A percentile compares a stretch with the other conserved stretches of the same genome.
Conservation (phyloP, 2,797 vertebrate genomes). For the Naso thynnoides region DNA sequence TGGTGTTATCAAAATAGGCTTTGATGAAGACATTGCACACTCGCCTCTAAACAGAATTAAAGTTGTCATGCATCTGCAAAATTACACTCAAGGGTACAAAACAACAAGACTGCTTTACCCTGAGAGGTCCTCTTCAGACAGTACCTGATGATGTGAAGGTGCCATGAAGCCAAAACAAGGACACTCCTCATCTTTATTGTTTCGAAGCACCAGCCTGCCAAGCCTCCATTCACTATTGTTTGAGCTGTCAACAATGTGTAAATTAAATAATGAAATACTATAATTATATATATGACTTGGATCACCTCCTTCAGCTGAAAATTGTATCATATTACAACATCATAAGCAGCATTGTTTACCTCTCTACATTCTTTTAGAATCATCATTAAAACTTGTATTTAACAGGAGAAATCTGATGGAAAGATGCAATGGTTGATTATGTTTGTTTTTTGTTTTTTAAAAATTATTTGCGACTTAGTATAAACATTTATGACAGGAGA, state of each 20-base stretch:
- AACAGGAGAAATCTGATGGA: neutral
- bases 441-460: neutral
- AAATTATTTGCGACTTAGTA: neutral
- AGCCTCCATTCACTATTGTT: slow-evolving; percentile 2
- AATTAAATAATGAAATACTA: slow-evolving; percentile 1
- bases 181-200: slow-evolving; percentile 24
- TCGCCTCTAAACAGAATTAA: slow-evolving; percentile 29
- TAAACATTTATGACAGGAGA: neutral
- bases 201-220: slow-evolving; percentile 17
- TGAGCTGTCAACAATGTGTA: slow-evolving; percentile 7
- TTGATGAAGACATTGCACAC: slow-evolving; percentile 40
- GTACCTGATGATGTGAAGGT: slow-evolving; percentile 32
- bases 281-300: too few relatives aligned
- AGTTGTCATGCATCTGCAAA: slow-evolving; percentile 36
- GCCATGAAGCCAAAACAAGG: slow-evolving; percentile 53
- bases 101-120: slow-evolving; percentile 35
- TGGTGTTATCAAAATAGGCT: slow-evolving; percentile 27
- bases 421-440: too few relatives aligned
- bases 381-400: slow-evolving; percentile 14
- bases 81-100: slow-evolving; percentile 39
- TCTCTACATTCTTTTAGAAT: slow-evolving; percentile 2
- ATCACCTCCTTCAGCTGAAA: slow-evolving; percentile 2
- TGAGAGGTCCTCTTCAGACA: slow-evolving; percentile 37
- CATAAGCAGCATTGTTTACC: slow-evolving; percentile 2
- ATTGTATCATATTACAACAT: slow-evolving; percentile 7